Base-by-base conservation (phyloP, 2,888 invertebrate species). In the Drosophila anceps region DNA sequence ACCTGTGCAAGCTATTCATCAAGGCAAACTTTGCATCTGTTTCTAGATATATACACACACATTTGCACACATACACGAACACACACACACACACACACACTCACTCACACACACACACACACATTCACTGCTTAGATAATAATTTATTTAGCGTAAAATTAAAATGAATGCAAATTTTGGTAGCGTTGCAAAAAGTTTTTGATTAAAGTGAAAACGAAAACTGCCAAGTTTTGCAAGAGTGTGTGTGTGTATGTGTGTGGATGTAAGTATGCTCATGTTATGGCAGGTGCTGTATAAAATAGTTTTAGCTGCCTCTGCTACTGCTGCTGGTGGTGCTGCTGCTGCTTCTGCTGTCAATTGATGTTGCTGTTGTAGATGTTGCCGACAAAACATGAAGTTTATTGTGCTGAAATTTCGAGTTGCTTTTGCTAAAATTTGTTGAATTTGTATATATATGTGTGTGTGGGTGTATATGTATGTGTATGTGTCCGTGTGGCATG, bases 71-170 rank as follows among this genome's bases (percentile, higher is more conserved):
- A 65, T 35, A 58, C 57, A 68, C 66, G n/a, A n/a, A n/a, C 55
- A 37, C 39, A 33, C 24, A 70, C 43, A 63, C 51, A 50, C 18
- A 44, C 60, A 24, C 41, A 60, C 24, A 59, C 33, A 59, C 59
- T 43, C 20, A 18, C 41, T 27, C 53, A 65, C 35, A 58, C 57
- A 68, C 66, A 18, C 58, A 59, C 33, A 48, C 43, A 29, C 13
- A 50, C 54, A 57, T 35, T 53, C 41, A 63, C 57, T 69, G 83
- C 79, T 81, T 76, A 88, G 81, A 87, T 87, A 85, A 86, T 86
- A 86, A 86, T 88, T 86, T 86, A 86, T 88, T 86, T 88, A 86
- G 86, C 88, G 88, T 77, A 82, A 86, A 86, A 88, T 84, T 81
- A 84, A 86, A 86, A 86, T 86, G 87, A 82, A 86, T 88, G 87